phyloP scores from a whole-genome alignment of 2,797 vertebrate species.

The Chrysocyon brachyurus region DNA sequence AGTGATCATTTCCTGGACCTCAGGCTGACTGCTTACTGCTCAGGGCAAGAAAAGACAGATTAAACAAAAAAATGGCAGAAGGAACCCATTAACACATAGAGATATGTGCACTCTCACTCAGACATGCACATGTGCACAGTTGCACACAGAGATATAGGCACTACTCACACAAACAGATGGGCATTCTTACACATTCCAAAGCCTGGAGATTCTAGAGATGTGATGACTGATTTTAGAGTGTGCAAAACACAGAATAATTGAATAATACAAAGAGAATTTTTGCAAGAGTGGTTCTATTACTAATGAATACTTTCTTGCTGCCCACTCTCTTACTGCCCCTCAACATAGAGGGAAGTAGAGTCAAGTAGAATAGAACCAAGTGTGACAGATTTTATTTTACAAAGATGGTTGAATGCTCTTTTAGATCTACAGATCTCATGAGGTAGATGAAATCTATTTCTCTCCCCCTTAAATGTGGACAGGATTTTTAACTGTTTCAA shows the following conservation, averaged over 20 bases:
- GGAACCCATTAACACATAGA: not conserved
- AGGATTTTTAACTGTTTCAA: not conserved
- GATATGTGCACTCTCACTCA: not conserved
- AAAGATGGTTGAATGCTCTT: not conserved
- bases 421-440: not conserved
- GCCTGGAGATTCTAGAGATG: not conserved
- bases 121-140: not conserved
- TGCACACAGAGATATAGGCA: not conserved
- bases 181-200: not conserved
- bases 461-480: not conserved
- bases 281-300: not conserved
- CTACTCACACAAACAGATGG: not conserved
- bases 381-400: not conserved
- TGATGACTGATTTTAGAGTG: not conserved
- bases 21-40: constrained; percentile 3
- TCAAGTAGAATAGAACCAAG: not conserved
- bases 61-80: not conserved
- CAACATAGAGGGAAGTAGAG: not conserved
- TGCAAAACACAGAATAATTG: not conserved
- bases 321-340: not conserved
- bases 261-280: not conserved
- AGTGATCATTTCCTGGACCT: constrained; percentile 44
- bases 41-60: not conserved
- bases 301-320: not conserved
- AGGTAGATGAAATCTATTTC: not conserved